Conservation (phyloP, 2,113 vertebrate species). For the Ageneiosus marmoratus region DNA sequence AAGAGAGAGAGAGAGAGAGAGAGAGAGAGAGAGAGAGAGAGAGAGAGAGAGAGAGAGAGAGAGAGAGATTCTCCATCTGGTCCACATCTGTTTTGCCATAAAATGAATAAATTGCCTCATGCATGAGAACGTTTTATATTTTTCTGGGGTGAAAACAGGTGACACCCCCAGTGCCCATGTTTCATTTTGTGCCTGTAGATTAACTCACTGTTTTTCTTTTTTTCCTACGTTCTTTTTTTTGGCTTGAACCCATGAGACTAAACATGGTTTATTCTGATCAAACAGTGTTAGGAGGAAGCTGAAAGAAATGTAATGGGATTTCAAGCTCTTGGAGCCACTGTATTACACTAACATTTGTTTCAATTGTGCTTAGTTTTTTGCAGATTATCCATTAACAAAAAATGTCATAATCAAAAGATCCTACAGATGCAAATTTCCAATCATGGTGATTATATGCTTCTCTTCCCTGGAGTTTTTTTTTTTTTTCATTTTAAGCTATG, state of each 20-base stretch:
- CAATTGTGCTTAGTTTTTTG: background rate
- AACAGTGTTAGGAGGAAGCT: slow-evolving; percentile 7
- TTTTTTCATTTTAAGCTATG: background rate
- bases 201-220: slow-evolving; percentile 39
- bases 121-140: slow-evolving; percentile 51
- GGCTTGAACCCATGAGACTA: slow-evolving; percentile 15
- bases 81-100: slow-evolving; percentile 41
- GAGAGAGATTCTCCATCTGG: slow-evolving; percentile 34
- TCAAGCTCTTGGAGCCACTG: slow-evolving; percentile 23
- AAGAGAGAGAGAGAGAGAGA: background rate
- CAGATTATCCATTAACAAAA: background rate
- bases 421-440: background rate
- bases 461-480: background rate
- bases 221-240: background rate
- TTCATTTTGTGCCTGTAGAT: slow-evolving; percentile 45
- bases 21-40: background rate
- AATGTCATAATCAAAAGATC: slow-evolving; percentile 10
- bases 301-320: slow-evolving; percentile 27
- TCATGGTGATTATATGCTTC: background rate
- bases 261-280: slow-evolving; percentile 37
- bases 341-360: slow-evolving; percentile 26
- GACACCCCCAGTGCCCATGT: slow-evolving; percentile 28
- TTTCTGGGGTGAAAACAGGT: slow-evolving; percentile 38
- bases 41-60: slow-evolving; percentile 28
- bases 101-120: slow-evolving; percentile 50